These are phyloP conservation scores for Hydropotes inermis DNA, from an alignment of 2,113 vertebrate species.

Conservation along the genomic window DNA sequence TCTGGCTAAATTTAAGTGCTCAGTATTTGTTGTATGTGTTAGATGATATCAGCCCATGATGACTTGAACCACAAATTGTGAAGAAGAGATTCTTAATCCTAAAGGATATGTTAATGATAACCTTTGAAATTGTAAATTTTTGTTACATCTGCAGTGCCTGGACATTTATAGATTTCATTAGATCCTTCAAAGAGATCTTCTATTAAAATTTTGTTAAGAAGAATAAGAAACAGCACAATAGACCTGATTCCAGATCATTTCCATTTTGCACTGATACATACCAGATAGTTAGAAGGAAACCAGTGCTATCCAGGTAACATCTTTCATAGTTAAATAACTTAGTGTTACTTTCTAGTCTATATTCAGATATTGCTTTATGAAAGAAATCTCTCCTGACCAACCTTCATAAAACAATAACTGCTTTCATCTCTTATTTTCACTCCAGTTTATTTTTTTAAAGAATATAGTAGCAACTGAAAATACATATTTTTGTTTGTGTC, in stretches of 20 bases:
- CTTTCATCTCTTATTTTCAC: not conserved
- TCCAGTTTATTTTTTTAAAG: not conserved
- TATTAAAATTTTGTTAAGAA: not conserved
- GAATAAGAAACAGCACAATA: not conserved
- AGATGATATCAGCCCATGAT: not conserved
- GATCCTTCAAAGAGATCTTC: not conserved
- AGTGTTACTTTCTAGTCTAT: not conserved
- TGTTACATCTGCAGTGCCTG: not conserved
- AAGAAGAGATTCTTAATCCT: not conserved
- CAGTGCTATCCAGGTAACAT: not conserved
- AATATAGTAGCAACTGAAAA: not conserved
- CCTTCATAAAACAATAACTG: not conserved
- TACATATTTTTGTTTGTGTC: not conserved
- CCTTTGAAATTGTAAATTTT: not conserved
- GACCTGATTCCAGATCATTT: not conserved
- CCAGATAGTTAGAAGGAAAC: not conserved
- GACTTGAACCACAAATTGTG: not conserved
- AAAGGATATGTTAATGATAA: not conserved
- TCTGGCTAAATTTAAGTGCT: not conserved
- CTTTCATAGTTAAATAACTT: not conserved
- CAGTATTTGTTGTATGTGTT: not conserved
- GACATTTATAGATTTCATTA: not conserved
- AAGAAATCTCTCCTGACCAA: not conserved
- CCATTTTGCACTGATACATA: not conserved
- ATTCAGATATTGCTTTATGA: not conserved